phyloP scores from a whole-genome alignment of 2,888 invertebrate species.

The Aspidiotus rigidus region DNA sequence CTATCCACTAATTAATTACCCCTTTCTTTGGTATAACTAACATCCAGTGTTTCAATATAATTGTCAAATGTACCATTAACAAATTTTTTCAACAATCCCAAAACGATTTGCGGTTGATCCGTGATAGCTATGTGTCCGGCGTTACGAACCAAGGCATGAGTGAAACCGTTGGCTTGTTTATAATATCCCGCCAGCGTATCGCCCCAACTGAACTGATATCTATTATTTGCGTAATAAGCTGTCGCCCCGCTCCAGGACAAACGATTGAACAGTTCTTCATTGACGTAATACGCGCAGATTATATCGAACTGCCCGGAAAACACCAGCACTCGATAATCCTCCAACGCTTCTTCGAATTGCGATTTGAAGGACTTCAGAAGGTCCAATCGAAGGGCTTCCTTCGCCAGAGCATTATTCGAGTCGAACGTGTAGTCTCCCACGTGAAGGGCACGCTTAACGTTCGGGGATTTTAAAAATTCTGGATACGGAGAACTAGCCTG shows the following conservation, averaged over 20 bases:
- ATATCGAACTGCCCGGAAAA: constrained; percentile 88
- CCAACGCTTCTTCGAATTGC: constrained; percentile 58
- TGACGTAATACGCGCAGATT: constrained; percentile 66
- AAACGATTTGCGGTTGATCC: constrained; percentile 67
- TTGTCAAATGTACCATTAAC: constrained; percentile 43
- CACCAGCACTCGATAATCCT: constrained; percentile 59
- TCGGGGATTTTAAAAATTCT: constrained; percentile 12
- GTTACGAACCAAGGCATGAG: constrained; percentile 62
- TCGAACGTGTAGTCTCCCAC: constrained; percentile 34
- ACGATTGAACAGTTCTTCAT: constrained; percentile 40
- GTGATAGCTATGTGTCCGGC: constrained; percentile 73
- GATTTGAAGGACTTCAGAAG: constrained; percentile 71
- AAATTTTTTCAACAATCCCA: constrained; percentile 60
- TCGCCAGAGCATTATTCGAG: constrained; percentile 48
- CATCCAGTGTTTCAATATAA: background rate
- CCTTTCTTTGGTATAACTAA: background rate
- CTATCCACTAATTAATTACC: too few species aligned
- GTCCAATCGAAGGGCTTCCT: constrained; percentile 60
- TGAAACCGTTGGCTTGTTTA: constrained; percentile 59
- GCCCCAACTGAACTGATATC: constrained; percentile 59
- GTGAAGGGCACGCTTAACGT: constrained; percentile 36
- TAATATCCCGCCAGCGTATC: constrained; percentile 64
- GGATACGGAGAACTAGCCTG: background rate
- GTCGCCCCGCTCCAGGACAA: constrained; percentile 58
- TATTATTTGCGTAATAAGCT: constrained; percentile 55